Evolutionary conservation across 2,113 vertebrate genomes (phyloP).

Genomic region (Callithrix jacchus): DNA sequence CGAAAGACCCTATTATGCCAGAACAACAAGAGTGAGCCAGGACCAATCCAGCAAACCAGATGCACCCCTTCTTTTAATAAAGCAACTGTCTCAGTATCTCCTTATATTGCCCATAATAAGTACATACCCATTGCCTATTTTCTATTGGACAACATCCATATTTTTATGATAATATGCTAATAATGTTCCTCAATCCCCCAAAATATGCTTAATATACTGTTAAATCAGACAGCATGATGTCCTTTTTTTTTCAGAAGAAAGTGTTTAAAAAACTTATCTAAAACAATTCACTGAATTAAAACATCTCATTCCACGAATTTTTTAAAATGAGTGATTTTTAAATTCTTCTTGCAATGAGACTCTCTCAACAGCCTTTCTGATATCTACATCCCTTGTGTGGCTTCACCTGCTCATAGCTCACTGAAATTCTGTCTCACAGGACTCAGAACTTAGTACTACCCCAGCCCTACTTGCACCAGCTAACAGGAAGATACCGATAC

Average conservation of each 20-base stretch:
- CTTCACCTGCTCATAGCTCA: neutral
- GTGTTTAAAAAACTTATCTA: neutral
- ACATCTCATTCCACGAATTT: neutral
- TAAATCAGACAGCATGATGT: neutral
- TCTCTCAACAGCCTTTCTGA: neutral
- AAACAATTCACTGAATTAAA: constrained; percentile 7
- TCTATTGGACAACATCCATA: neutral
- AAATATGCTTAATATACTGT: neutral
- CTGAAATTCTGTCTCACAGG: neutral
- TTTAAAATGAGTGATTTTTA: neutral
- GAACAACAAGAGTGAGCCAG: neutral
- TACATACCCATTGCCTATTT: neutral
- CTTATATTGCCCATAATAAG: neutral
- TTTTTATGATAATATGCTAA: neutral
- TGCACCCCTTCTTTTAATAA: neutral
- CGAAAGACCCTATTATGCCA: neutral
- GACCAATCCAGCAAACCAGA: neutral
- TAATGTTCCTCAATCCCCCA: neutral
- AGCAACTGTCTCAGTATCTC: neutral
- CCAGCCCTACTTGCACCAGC: neutral
- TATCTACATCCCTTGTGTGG: neutral
- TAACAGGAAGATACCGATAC: neutral
- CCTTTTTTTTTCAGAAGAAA: neutral
- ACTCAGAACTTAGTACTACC: neutral
- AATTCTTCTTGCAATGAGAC: constrained; percentile 7